Evolutionary conservation across 2,797 vertebrate species (phyloP).

Genomic region (Coracias cyanogaster): DNA sequence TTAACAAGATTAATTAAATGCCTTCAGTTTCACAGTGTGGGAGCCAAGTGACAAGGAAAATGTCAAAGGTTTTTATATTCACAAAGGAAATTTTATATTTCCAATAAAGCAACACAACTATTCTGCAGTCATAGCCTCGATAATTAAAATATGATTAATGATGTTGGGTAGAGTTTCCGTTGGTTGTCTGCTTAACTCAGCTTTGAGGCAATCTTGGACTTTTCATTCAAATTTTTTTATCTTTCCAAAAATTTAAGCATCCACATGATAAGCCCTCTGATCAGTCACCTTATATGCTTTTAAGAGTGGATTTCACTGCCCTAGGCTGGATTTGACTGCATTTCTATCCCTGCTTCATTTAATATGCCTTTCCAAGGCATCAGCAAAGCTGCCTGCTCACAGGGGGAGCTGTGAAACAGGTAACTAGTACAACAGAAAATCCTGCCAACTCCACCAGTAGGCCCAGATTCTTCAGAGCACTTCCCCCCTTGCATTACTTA

Average conservation of each 20-base stretch:
- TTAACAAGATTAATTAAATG: constrained; percentile 1
- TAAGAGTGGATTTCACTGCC: background rate
- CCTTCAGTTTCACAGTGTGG: background rate
- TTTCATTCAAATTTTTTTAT: background rate
- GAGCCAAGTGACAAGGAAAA: background rate
- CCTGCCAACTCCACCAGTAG: background rate
- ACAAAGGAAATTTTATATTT: background rate
- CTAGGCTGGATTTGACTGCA: background rate
- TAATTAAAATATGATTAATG: background rate
- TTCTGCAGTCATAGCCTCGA: background rate
- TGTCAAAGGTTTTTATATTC: background rate
- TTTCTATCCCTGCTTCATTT: background rate
- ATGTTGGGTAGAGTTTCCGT: rapidly evolving
- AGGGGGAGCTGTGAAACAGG: background rate
- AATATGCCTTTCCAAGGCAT: background rate
- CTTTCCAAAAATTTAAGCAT: background rate
- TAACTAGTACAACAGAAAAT: background rate
- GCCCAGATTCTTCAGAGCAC: background rate
- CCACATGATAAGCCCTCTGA: background rate
- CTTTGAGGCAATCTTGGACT: background rate
- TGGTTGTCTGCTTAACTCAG: background rate
- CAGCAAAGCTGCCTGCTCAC: background rate
- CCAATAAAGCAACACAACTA: background rate
- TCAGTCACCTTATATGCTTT: background rate
- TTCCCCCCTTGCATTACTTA: background rate